Evolutionary conservation across 1,140 invertebrate genomes (phyloP).

Genomic region (Drosophila pectinifera): DNA sequence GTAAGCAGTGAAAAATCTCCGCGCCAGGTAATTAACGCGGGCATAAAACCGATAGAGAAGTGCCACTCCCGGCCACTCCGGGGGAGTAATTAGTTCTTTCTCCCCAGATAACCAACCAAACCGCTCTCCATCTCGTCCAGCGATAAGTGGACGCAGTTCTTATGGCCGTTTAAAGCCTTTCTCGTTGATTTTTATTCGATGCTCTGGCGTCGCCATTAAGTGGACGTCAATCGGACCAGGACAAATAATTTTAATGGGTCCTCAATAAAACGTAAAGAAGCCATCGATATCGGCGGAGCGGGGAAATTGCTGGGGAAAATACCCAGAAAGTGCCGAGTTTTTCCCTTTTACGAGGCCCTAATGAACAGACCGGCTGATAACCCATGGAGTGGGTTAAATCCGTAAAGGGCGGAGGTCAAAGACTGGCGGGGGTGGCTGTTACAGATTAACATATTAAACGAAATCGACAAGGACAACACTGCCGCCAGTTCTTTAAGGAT

Average conservation of each 20-base stretch:
- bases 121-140: conserved; percentile 16
- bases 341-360: conserved; percentile 61
- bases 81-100: conserved; percentile 61
- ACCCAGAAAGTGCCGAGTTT: conserved; percentile 23
- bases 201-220: conserved; percentile 62
- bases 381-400: not conserved
- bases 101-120: conserved; percentile 25
- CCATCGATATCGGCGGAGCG: conserved; percentile 9
- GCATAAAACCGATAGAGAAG: conserved; percentile 55
- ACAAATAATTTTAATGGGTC: conserved; percentile 66
- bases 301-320: conserved; percentile 25
- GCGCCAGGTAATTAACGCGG: conserved; percentile 69
- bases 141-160: conserved; percentile 69
- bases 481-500: conserved; percentile 63
- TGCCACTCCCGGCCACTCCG: conserved; percentile 33
- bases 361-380: conserved; percentile 48
- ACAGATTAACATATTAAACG: conserved; percentile 82
- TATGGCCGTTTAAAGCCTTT: conserved; percentile 72
- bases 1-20: conserved; percentile 69
- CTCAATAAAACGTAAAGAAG: conserved; percentile 61
- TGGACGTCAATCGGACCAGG: conserved; percentile 59
- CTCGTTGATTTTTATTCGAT: conserved; percentile 75
- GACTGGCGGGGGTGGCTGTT: conserved; percentile 18
- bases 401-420: not conserved
- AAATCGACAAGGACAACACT: conserved; percentile 66